Percentiles rank a stretch among this genome's conserved stretches.
Evolutionary conservation across 2,888 invertebrate species (phyloP).

Genomic region (Agrochola macilenta): DNA sequence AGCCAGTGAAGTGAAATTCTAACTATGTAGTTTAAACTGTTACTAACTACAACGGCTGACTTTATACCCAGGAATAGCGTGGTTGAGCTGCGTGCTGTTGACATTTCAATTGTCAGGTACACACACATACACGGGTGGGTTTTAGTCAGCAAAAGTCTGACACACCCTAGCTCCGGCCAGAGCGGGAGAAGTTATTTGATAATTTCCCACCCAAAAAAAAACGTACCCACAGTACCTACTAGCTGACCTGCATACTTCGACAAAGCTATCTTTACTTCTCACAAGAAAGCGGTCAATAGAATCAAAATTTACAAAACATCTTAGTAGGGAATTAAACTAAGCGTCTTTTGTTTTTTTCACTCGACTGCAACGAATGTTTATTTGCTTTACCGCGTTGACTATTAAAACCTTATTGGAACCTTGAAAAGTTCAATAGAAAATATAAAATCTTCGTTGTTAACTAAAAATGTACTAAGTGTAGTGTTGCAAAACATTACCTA

Average conservation of each 20-base stretch:
- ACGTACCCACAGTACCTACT: too few relatives aligned
- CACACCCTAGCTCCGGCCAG: too few relatives aligned
- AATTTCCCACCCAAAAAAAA: too few relatives aligned
- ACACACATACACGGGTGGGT: too few relatives aligned
- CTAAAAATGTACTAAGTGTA: not conserved
- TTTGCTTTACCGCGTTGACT: too few relatives aligned
- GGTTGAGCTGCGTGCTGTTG: conserved; percentile 5
- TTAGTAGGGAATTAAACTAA: not conserved
- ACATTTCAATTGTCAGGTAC: conserved; percentile 12
- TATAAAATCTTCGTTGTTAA: too few relatives aligned
- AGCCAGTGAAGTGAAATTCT: conserved; percentile 24
- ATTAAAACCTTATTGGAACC: not conserved
- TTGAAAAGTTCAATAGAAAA: too few relatives aligned
- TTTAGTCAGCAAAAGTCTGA: too few relatives aligned
- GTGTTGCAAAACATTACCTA: not conserved
- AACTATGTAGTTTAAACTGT: conserved; percentile 41
- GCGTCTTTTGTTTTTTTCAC: not conserved
- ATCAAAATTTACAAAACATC: not conserved
- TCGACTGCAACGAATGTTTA: not conserved
- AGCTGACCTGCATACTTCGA: not conserved
- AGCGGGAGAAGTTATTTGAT: too few relatives aligned
- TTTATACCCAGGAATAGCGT: conserved; percentile 13
- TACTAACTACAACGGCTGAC: conserved; percentile 26
- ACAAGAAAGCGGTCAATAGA: not conserved
- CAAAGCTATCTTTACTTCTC: not conserved